Conservation (phyloP, 2,888 invertebrate species). For the Protonemura montana region DNA sequence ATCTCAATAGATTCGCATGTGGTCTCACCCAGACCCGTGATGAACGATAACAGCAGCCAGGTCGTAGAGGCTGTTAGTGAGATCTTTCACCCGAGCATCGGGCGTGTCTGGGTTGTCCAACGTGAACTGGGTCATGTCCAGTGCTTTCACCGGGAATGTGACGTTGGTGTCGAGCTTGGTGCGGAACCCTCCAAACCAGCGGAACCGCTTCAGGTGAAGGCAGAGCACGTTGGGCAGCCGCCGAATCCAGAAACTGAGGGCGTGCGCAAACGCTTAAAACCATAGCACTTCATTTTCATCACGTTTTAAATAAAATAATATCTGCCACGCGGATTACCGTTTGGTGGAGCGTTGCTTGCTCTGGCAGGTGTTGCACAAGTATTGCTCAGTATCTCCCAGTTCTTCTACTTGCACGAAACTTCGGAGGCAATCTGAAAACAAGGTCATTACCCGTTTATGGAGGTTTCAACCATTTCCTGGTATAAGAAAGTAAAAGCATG, state of each 20-base stretch:
- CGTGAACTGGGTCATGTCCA: conserved; percentile 82
- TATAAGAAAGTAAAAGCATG: too few relatives aligned
- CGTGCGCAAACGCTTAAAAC: too few relatives aligned
- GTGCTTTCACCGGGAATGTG: conserved; percentile 75
- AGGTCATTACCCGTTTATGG: too few relatives aligned
- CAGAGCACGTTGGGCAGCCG: conserved; percentile 83
- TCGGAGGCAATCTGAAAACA: conserved; percentile 68
- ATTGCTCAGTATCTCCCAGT: conserved; percentile 81
- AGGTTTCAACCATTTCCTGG: too few relatives aligned
- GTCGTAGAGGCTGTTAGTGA: conserved; percentile 75
- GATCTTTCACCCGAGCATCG: conserved; percentile 63
- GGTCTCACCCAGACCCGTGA: conserved; percentile 80
- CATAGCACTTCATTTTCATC: too few relatives aligned
- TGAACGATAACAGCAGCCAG: conserved; percentile 83
- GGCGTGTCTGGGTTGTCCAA: conserved; percentile 63
- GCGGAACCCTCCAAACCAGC: conserved; percentile 81
- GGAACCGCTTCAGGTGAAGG: conserved; percentile 82
- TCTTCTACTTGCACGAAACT: conserved; percentile 83
- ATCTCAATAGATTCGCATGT: conserved; percentile 46
- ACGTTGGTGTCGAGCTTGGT: conserved; percentile 82
- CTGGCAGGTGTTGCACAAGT: conserved; percentile 82
- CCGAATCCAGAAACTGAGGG: conserved; percentile 73
- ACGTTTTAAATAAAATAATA: too few relatives aligned
- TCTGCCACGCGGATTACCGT: conserved; percentile 57
- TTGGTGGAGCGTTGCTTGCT: conserved; percentile 84